Base-by-base conservation (phyloP, 2,888 invertebrate species). In the Parthenolecanium corni region DNA sequence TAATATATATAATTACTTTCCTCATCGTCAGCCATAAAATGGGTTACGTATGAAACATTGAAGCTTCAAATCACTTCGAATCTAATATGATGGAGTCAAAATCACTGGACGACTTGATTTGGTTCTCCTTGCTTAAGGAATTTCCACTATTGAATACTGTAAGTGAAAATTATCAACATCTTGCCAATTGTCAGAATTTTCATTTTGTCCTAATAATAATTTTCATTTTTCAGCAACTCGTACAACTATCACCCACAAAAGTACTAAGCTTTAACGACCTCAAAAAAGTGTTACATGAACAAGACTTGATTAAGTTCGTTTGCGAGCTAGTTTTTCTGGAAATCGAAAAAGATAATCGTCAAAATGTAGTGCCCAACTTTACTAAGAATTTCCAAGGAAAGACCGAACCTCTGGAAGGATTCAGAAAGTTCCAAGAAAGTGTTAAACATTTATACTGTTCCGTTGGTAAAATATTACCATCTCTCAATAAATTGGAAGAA, bases 401-500 rank as follows among this genome's bases (percentile, higher is more conserved):
- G 49, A 49, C 49, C n/a, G 61, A 61, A 21, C 21, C 61, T 24
- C 40, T 61, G 2, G 61, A 61, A 31, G 61, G 61, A 20, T 61
- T 61, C 49, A 25, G 61, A 38, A 20, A 38, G 23, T 61, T 61
- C 36, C 61, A 61, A 61, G 61, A 61, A 24, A 61, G 61, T 36
- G 61, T 61, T 9, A 61, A 61, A 31, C 61, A 61, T 51, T 16
- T 61, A 6, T 61, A 51, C 16, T 5, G 14, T 18, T 51, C 51
- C 3, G 61, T 61, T 61, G 47, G 36, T 2, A 40, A 40, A 23
- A 36, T 40, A 1, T 20, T 61, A 12, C 49, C 49, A 36, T 31
- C 24, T 1, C 24, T 61, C 20, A 31, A 49, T n/a, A 61, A 61
- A 49, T 38, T 61, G 24, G 49, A 61, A 40, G 61, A 61, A 16